phyloP scores from a whole-genome alignment of 2,113 vertebrate genomes.

The Pycnonotus jocosus region DNA sequence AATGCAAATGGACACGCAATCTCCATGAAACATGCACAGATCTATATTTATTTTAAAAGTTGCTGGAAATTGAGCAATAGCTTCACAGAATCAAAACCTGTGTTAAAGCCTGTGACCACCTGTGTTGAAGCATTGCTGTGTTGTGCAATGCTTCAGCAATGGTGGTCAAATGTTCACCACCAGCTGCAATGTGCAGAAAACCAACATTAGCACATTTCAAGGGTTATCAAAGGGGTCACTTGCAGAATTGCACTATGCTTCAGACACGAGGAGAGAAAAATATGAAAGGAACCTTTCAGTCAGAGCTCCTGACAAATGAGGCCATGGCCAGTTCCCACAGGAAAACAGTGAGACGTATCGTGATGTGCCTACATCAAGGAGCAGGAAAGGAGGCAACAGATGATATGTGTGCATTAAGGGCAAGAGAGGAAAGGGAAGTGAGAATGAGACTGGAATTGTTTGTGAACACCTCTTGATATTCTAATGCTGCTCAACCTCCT shows the following conservation, averaged over 20 bases:
- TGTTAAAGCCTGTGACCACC: too few relatives aligned
- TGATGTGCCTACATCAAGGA: background rate
- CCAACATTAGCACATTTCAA: background rate
- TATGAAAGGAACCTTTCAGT: background rate
- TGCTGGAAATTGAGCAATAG: slow-evolving; percentile 11
- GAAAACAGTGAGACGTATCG: background rate
- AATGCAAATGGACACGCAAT: slow-evolving; percentile 34
- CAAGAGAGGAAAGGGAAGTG: background rate
- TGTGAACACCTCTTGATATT: slow-evolving; percentile 44
- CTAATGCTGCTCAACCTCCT: slow-evolving; percentile 31
- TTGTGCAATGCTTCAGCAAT: background rate
- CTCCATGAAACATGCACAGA: slow-evolving; percentile 33
- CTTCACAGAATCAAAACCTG: slow-evolving; percentile 45
- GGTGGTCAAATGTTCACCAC: background rate
- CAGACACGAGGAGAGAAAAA: background rate
- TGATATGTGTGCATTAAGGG: background rate
- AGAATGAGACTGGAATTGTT: slow-evolving; percentile 39
- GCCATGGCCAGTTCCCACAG: background rate
- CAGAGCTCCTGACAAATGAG: background rate
- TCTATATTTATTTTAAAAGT: slow-evolving; percentile 48
- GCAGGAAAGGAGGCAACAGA: slow-evolving; percentile 25
- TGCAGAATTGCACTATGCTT: background rate
- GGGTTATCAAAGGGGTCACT: background rate
- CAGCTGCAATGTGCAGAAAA: background rate
- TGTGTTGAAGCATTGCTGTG: background rate